Base-by-base conservation (phyloP, 2,797 vertebrate species). In the Poecilia velifera region DNA sequence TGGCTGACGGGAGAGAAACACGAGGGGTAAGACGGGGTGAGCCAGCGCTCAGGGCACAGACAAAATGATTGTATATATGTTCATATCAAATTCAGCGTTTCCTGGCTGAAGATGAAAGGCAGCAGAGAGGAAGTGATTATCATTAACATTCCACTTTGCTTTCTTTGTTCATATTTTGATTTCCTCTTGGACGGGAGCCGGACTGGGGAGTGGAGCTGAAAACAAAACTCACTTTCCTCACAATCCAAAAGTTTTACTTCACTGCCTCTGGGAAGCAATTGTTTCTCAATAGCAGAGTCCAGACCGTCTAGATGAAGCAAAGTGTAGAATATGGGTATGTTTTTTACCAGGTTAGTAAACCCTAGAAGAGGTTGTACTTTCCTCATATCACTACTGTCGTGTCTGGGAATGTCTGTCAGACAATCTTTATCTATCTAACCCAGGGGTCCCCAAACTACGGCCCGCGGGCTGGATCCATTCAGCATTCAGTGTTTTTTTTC, bases 81-180 rank as follows among this genome's bases (percentile, higher is more conserved):
- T 89, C 85, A 81, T 86, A 85, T 89, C 84, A 82, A 76, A 88
- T 88, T 76, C 85, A 89, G 82, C 41, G 34, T 76, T 75, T 74
- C 79, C 84, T 91, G 66, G 90, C 85, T 76, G 25, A 2, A 18
- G 77, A 93, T 93, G 92, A 94, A 94, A 94, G 94, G 94, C 95
- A 91, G 89, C 93, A 84, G 90, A 86, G 92, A 94, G 95, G 92
- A 95, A 64, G 72, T 90, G 85, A 94, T 62, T 6, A 71, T 89
- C 93, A 92, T 96, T 95, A 96, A 95, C 94, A 96, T 96, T 96
- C 95, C 91, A 86, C 90, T 90, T 89, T 93, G 91, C 95, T 93
- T 94, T 93, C 34, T 66, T 66, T 66, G 64, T 94, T 95, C 94
- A 89, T 90, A 89, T 94, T 93, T 95, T 94, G 95, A 95, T 96